Base-by-base conservation (phyloP, 1,140 invertebrate genomes). In the Diprion similis region DNA sequence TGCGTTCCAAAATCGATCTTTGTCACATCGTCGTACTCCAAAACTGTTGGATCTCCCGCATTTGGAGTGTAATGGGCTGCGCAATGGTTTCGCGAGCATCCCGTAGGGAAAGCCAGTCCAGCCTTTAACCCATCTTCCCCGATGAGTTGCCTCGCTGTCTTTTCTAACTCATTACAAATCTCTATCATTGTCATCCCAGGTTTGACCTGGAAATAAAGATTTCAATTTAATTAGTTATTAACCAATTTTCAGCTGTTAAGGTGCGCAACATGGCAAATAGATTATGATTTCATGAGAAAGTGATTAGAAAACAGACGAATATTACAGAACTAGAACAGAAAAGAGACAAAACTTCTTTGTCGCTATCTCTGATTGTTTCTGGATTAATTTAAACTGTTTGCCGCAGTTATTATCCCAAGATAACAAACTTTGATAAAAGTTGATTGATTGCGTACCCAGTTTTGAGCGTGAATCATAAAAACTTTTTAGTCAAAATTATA, bases 1-100 rank as follows among this genome's bases (percentile, higher is more conserved):
- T 99, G 99, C 46, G 98, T 99, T 71, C 99, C 99, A 90, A 99
- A 99, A 89, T 99, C 99, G 83, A 99, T 99, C 89, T 99, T 99
- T 72, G 98, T 98, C 4, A 99, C 98, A 89, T 99, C 99, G 85
- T 99, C 97, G 82, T 97, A 96, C 76, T 95, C 91, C 15, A 99
- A 90, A 19, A 99, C 97, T 0, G 98, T 99, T 4, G 92, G 90
- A 88, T 99, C 99, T 15, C 98, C 99, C 75, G 96, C 96, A 89
- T 99, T 99, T 66, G 99, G 99, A 17, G 99, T 99, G 83, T 99
- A 99, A 89, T 99, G 99, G 73, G 99, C 99, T 77, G 99, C 99
- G 86, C 98, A 99, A 85, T 99, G 94, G 89, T 99, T 99, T 18
- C 99, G 90, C 8, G 97, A 99, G 83, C 98, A 99, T 0, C 99